Percentiles rank a stretch among this genome's conserved stretches.
These are phyloP conservation scores for Caenorhabditis sp. DNA, from an alignment of 2,888 invertebrate genomes.

Conservation along the genomic window DNA sequence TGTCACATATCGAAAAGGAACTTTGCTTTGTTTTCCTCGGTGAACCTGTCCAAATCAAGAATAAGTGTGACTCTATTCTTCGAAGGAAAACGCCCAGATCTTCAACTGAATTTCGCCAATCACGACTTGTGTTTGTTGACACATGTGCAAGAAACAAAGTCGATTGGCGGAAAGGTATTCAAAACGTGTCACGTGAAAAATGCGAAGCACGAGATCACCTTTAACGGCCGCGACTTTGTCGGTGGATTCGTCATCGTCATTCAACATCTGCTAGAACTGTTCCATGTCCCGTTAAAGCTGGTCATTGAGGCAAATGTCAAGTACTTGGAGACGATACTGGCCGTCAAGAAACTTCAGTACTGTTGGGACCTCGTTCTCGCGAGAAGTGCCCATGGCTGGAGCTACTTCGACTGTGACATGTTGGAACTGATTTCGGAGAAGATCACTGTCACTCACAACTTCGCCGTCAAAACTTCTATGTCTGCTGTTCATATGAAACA, in stretches of 20 bases:
- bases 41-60: background rate
- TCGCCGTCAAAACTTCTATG: background rate
- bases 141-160: background rate
- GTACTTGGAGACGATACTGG: background rate
- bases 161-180: background rate
- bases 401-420: background rate
- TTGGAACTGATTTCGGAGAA: background rate
- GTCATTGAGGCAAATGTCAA: background rate
- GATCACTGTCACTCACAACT: background rate
- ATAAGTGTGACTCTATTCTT: conserved; percentile 6
- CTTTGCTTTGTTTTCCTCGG: background rate
- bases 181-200: background rate
- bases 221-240: background rate
- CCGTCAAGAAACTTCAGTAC: no score
- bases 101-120: no score
- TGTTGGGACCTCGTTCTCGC: background rate
- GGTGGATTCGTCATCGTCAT: background rate
- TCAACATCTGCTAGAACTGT: background rate
- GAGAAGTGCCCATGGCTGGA: background rate
- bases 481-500: no score
- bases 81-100: background rate
- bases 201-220: background rate
- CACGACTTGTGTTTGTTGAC: background rate
- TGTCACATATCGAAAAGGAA: background rate
- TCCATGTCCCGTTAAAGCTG: background rate